These are phyloP conservation scores for Torymus auratus DNA, from an alignment of 2,888 invertebrate genomes.

Conservation along the genomic window DNA sequence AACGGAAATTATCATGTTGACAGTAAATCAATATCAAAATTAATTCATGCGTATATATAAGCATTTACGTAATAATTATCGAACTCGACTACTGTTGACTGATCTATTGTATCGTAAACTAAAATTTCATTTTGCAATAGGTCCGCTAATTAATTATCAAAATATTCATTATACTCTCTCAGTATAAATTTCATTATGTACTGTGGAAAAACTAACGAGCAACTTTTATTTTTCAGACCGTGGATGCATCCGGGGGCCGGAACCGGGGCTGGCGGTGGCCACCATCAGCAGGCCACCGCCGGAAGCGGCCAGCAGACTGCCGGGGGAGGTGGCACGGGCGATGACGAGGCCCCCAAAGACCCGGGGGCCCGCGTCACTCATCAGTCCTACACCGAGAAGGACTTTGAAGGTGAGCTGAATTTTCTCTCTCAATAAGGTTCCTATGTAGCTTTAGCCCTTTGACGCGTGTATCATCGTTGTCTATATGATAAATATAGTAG, in stretches of 20 bases:
- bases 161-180: too few species aligned
- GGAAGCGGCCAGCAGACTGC: constrained; percentile 53
- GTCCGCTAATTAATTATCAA: too few species aligned
- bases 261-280: constrained; percentile 64
- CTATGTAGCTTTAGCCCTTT: constrained; percentile 3
- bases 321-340: constrained; percentile 76
- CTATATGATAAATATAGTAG: too few species aligned
- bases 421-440: neutral
- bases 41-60: too few species aligned
- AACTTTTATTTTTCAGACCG: constrained; percentile 74
- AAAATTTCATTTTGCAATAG: too few species aligned
- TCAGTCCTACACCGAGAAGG: constrained; percentile 90
- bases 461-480: neutral
- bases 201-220: too few species aligned
- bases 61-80: too few species aligned
- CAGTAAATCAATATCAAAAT: too few species aligned
- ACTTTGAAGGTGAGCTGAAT: constrained; percentile 86
- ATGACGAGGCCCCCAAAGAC: constrained; percentile 91
- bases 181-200: too few species aligned
- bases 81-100: too few species aligned
- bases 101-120: too few species aligned
- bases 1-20: too few species aligned
- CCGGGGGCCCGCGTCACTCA: constrained; percentile 89
- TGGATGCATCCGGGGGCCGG: constrained; percentile 78
- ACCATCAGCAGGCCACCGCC: constrained; percentile 57